Base-by-base conservation (phyloP, 2,113 vertebrate species). In the Oxyura jamaicensis region DNA sequence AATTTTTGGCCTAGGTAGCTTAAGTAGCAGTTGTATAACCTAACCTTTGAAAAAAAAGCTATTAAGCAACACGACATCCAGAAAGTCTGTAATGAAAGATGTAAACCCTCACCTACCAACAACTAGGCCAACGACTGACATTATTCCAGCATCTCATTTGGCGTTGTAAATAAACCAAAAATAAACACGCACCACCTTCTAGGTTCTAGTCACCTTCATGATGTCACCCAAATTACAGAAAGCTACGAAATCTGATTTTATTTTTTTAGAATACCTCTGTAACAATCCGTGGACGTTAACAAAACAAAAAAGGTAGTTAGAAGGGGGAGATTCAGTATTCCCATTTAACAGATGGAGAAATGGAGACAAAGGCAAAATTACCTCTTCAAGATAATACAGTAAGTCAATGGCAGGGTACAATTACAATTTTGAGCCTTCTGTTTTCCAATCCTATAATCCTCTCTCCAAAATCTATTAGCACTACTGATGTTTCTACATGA, bases 381-480 rank as follows among this genome's bases (percentile, higher is more conserved):
- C 60, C 46, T 90, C 78, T 36, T 44, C 56, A 78, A 41, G 63
- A 83, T 72, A 83, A 86, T 48, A 86, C 31, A 92, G 52, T 25
- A 67, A 71, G 35, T 67, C 73, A 80, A 3, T 15, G 22, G 78
- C 33, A 90, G 63, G 87, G 20, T 4, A 91, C 50, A 94, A 66
- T 62, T 83, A 50, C 78, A 90, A 19, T 55, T 80, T 68, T 77
- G 42, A 94, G 8, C 21, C 55, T 90, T 60, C 59, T 83, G 20
- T 46, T 75, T 91, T 86, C 55, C 83, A 95, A 93, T 44, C 73
- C 90, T 59, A 46, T 86, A 86, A 85, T 83, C 72, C 73, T 88
- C 76, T 68, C 90, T 83, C 41, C 67, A 91, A 88, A 90, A 77
- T 88, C 91, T 75, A 55, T 80, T 86, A 80, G 52, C 52, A 90